Evolutionary conservation across 2,888 invertebrate species (phyloP), one percentile per base, ranked within the genome.

Genomic region (Agelastica alni): DNA sequence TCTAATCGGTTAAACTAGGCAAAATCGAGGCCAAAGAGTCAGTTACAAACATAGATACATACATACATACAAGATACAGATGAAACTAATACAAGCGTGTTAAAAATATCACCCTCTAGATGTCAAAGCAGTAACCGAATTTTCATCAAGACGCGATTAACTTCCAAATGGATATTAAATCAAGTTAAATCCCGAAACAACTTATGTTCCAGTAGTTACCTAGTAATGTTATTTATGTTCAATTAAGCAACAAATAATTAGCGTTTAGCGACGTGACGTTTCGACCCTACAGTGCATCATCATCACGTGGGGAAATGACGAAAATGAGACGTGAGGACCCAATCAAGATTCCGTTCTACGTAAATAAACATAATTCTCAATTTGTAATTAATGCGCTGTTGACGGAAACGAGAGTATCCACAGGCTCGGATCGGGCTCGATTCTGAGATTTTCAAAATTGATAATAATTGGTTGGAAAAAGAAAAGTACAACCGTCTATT

Each of bases 291-390:
- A 41, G 32, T 49, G 49, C 41, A 49, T 49, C 49, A 37, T 37
- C 37, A 17, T 37, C 37, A 37, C 37, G 12, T 37, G 18, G 37
- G 37, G 37, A 10, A 37, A 17, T 18, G 20, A 10, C 12, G 37
- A 37, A 37, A 37, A 37, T 37, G 37, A 37, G 37, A 37, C 37
- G 20, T 37, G 37, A 37, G 49, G 32, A 49, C 41, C 20, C 49
- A 49, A 49, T 49, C 49, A 49, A 41, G 36, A 49, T 41, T 41
- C 31, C 49, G 49, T 53, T 46, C 46, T 32, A 20, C 46, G 39
- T 41, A 52, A 52, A 49, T 44, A 42, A 44, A 56, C 56, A 54
- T 48, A 55, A 58, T 55, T 52, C 51, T 55, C 53, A 58, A 56
- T 57, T 58, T 41, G 41, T 41, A 49, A 60, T 58, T 60, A 56